Base-by-base conservation (phyloP, 92 coral and sea anemone genomes). In the Palythoa grandis region DNA sequence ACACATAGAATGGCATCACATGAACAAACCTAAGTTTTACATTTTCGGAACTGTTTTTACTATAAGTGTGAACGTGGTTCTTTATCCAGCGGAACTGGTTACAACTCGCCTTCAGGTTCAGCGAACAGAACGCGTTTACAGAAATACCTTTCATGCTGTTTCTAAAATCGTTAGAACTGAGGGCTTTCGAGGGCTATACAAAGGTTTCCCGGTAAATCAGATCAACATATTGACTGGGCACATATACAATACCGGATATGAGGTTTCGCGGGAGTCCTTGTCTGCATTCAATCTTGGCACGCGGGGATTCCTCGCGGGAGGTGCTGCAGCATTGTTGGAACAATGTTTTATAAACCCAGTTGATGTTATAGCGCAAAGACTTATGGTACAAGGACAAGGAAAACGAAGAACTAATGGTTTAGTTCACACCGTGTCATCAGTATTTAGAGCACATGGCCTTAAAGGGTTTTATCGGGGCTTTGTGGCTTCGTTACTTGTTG, bases 91-190 rank as follows among this genome's bases (percentile, higher is more conserved):
- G 12, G 93, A 91, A 70, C 91, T 96, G 80, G 93, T 96, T 25
- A 95, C 93, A 76, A 95, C 98, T 23, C 92, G 99, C 15, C 95
- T 96, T 40, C 99, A 96, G 86, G 90, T 96, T 7, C 99, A 96
- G 86, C 92, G 93, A 74, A 82, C 86, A 25, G 88, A 93, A 47
- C 88, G 80, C 17, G 86, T 89, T 54, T 95, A 96, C 63, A 93
- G 87, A 58, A 95, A 92, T 38, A 96, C 99, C 11, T 73, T 87
- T 23, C 98, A 96, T 82, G 99, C 98, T 12, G 84, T 95, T 53
- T 77, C 72, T 24, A 96, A 91, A 82, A 96, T 93, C 4, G 10
- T 92, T 12, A 90, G 72, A 88, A 83, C 83, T 17, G 99, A 96
- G 84, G 95, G 99, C 75, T 52, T 95, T 17, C 83, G 91, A 9